A percentile compares a stretch with the other conserved stretches of the same genome.
phyloP scores from a whole-genome alignment of 2,888 invertebrate genomes.

The Eristalis tenax region DNA sequence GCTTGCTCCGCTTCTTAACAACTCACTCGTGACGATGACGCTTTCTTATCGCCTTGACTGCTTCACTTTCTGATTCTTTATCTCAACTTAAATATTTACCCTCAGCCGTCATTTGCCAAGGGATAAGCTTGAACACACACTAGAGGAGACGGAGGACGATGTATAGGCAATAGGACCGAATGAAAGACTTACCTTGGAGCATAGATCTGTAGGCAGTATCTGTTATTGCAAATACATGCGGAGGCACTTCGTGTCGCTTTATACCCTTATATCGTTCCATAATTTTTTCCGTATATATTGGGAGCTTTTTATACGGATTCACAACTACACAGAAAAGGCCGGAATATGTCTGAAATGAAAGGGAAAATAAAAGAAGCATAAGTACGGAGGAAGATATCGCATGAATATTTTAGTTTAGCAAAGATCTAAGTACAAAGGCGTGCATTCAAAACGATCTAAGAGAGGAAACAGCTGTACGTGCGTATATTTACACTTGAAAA shows the following conservation, averaged over 20 bases:
- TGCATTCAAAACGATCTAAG: conserved; percentile 30
- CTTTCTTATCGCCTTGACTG: conserved; percentile 29
- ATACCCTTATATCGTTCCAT: conserved; percentile 99
- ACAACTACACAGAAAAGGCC: conserved; percentile 99
- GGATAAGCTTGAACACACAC: conserved; percentile 19
- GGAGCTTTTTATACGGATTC: conserved; percentile 99
- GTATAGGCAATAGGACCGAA: conserved; percentile 7
- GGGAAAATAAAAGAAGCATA: conserved; percentile 3
- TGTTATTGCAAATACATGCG: conserved; percentile 99
- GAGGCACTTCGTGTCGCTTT: conserved; percentile 99
- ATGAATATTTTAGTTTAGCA: conserved; percentile 28
- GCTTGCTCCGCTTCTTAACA: background rate
- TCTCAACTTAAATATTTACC: conserved; percentile 64
- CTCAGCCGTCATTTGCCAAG: conserved; percentile 15
- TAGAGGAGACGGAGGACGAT: background rate
- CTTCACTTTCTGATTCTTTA: conserved; percentile 24
- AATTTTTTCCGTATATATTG: conserved; percentile 99
- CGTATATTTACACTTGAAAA: conserved; percentile 62
- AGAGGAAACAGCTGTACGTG: background rate
- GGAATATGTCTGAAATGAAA: conserved; percentile 95
- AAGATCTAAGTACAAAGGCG: conserved; percentile 32
- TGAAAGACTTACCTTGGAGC: conserved; percentile 92
- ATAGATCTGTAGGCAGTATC: conserved; percentile 99
- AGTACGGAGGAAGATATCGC: background rate
- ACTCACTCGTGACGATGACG: conserved; percentile 32